Percentiles rank a stretch among this genome's conserved stretches.
Evolutionary conservation across 2,797 vertebrate species (phyloP).

Genomic region (Coilia nasus): DNA sequence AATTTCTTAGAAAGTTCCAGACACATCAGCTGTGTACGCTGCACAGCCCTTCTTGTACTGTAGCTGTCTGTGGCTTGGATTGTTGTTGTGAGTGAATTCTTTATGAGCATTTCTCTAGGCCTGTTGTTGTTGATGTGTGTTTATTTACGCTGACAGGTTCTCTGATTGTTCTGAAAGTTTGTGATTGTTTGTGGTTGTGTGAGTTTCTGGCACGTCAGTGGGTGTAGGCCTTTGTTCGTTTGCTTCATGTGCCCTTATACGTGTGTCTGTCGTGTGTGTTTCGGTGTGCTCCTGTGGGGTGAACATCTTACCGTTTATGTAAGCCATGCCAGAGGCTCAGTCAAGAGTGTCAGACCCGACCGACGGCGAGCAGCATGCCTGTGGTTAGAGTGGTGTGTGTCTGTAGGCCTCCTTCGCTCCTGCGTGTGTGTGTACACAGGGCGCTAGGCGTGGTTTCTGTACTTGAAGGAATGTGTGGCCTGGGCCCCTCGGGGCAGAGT

Average conservation of each 20-base stretch:
- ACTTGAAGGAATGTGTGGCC: slow-evolving; percentile 78
- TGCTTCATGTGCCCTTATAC: too few species aligned
- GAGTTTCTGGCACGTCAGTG: not conserved
- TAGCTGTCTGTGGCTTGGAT: not conserved
- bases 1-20: not conserved
- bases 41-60: not conserved
- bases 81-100: slow-evolving; percentile 5
- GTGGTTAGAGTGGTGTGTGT: slow-evolving; percentile 3
- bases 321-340: too few species aligned
- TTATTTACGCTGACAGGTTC: not conserved
- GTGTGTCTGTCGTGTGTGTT: slow-evolving; percentile 31
- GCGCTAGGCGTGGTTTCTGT: slow-evolving; percentile 70
- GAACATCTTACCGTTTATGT: too few species aligned
- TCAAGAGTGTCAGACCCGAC: too few species aligned
- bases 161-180: not conserved
- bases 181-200: slow-evolving; percentile 14
- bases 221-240: too few species aligned
- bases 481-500: slow-evolving; percentile 64
- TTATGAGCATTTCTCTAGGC: not conserved
- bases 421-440: slow-evolving; percentile 38
- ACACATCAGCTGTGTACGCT: not conserved
- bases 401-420: not conserved
- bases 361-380: not conserved
- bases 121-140: not conserved
- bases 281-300: not conserved